Evolutionary conservation across 2,797 vertebrate species (phyloP), one percentile per base, ranked within the genome.

Genomic region (Bradypus variegatus): DNA sequence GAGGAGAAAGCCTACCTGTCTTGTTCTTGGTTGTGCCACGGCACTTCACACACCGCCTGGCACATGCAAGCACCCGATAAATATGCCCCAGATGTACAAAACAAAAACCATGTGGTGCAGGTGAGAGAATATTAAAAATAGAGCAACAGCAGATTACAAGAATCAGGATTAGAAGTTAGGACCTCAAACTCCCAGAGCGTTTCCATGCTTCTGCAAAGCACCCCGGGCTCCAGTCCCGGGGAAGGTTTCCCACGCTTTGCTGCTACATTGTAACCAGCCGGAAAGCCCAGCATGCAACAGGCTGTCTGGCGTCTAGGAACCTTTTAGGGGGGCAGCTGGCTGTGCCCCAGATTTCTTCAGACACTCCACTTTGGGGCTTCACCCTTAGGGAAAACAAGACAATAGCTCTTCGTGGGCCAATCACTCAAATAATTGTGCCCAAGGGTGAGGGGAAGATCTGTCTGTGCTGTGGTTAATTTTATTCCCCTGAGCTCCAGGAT

Each of bases 181-280:
- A 3, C 27, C 33, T 19, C 11, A 0, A 16, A 0, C 16, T 55
- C 80, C 33, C 29, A 0, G 38, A 19, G 81, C 2, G 0, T 0
- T 19, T 14, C 18, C 0, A 29, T 7, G 41, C 12, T 2, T 21
- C 79, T 19, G 64, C 19, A 15, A 0, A 0, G 6, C 13, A 6
- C 4, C 0, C 13, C 0, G 0, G 5, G 19, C 27, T 27, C 69
- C 2, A 2, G 14, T 12, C 3, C 16, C n/a, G 2, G 13, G 67
- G 77, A 9, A 33, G 11, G 10, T 38, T 45, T n/a, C 88, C 18
- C 3, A 18, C 45, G 19, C 1, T 0, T 8, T 18, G 38, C 1
- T 19, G 8, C 41, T 0, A 2, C 2, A 3, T 48, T 6, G 3
- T 15, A 9, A 18, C 21, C 45, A 1, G 36, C 38, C 58, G 9